phyloP scores from a whole-genome alignment of 2,113 vertebrate genomes.

The Gadus chalcogrammus region DNA sequence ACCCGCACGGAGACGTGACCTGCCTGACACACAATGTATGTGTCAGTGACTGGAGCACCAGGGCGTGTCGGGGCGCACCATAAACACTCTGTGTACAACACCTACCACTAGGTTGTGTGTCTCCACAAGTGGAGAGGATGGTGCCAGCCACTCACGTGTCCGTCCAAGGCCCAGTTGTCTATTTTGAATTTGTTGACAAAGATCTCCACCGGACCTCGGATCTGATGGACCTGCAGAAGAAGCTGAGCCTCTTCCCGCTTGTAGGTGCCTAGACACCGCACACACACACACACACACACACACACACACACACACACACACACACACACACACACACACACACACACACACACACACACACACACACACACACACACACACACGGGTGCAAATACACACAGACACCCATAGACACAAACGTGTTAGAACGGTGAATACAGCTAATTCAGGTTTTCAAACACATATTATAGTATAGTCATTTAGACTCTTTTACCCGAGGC shows the following conservation, averaged over 20 bases:
- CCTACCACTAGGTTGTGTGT: neutral
- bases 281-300: neutral
- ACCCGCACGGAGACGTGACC: conserved; percentile 22
- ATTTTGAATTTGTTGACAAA: conserved; percentile 95
- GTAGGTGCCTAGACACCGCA: conserved; percentile 77
- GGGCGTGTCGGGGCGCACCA: no score
- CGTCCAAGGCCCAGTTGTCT: conserved; percentile 93
- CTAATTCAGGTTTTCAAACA: no score
- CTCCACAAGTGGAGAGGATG: neutral
- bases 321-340: neutral
- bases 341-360: neutral
- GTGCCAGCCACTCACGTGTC: conserved; percentile 81
- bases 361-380: no score
- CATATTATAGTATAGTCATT: no score
- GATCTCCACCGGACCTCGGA: conserved; percentile 87
- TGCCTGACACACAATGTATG: conserved; percentile 1
- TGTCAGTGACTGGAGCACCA: conserved; percentile 7
- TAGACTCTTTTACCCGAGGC: no score
- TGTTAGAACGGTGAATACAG: no score
- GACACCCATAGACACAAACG: no score
- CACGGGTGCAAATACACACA: no score
- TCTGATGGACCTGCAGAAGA: conserved; percentile 91
- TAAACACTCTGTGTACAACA: neutral
- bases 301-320: neutral
- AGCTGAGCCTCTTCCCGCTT: conserved; percentile 93